These are phyloP conservation scores for Tenebrio molitor DNA, from an alignment of 1,140 invertebrate genomes.

Conservation along the genomic window DNA sequence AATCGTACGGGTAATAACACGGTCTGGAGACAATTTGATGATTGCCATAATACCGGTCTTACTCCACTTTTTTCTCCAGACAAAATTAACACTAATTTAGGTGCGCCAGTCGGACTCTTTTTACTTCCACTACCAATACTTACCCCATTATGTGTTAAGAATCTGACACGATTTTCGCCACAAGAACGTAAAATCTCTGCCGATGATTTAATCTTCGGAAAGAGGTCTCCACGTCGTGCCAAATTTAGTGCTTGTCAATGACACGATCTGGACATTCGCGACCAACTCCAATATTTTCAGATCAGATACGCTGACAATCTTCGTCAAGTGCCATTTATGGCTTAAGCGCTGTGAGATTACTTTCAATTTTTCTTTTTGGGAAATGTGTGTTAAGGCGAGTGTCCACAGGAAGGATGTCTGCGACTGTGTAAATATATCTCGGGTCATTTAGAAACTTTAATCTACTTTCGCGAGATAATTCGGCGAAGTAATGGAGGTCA, in stretches of 20 bases:
- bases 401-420: too few relatives aligned
- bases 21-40: constrained; percentile 5
- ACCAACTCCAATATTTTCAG: constrained; percentile 10
- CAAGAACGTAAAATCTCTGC: background rate
- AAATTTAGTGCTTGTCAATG: constrained; percentile 1
- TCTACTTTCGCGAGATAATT: too few relatives aligned
- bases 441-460: too few relatives aligned
- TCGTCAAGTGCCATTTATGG: constrained; percentile 6
- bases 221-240: background rate
- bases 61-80: background rate
- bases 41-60: background rate
- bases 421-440: too few relatives aligned
- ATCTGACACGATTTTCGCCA: background rate
- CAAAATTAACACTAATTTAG: constrained; percentile 7
- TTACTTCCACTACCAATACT: background rate
- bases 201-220: background rate
- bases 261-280: constrained; percentile 18
- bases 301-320: constrained; percentile 27
- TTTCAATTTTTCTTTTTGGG: constrained; percentile 1
- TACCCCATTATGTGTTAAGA: background rate
- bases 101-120: background rate
- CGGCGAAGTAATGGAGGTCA: too few relatives aligned
- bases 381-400: too few relatives aligned
- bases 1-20: constrained; percentile 5
- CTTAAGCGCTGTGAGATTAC: background rate